phyloP scores from a whole-genome alignment of 2,797 vertebrate species.

The Anguilla obscura region DNA sequence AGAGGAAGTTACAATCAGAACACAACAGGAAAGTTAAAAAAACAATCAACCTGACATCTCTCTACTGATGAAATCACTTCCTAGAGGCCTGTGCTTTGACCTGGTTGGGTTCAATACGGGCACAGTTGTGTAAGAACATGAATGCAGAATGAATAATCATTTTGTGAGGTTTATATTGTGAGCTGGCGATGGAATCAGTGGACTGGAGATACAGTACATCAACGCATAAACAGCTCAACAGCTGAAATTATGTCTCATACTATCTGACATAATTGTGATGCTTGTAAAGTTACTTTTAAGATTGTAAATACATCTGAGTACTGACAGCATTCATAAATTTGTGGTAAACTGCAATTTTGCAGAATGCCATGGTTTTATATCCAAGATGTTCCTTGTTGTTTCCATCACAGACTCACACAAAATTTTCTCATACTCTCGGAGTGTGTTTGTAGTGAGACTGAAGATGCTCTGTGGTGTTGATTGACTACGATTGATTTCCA shows the following conservation, averaged over 20 bases:
- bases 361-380: neutral
- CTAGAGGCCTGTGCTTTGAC: conserved; percentile 61
- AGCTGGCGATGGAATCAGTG: neutral
- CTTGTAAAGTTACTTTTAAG: neutral
- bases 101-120: conserved; percentile 36
- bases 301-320: neutral
- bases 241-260: neutral
- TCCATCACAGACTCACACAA: neutral
- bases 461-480: conserved; percentile 44
- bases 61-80: conserved; percentile 82
- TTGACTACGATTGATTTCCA: conserved; percentile 71
- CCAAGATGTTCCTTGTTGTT: neutral
- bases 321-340: neutral
- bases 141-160: neutral
- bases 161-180: neutral
- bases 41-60: conserved; percentile 73
- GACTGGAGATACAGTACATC: neutral
- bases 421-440: neutral
- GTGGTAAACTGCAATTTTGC: neutral
- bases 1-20: conserved; percentile 79
- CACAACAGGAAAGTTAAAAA: conserved; percentile 76
- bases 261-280: neutral
- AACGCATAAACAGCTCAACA: neutral
- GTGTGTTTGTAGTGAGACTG: neutral
- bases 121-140: conserved; percentile 45